phyloP scores from a whole-genome alignment of 2,888 invertebrate species.

The Thalpophila matura region DNA sequence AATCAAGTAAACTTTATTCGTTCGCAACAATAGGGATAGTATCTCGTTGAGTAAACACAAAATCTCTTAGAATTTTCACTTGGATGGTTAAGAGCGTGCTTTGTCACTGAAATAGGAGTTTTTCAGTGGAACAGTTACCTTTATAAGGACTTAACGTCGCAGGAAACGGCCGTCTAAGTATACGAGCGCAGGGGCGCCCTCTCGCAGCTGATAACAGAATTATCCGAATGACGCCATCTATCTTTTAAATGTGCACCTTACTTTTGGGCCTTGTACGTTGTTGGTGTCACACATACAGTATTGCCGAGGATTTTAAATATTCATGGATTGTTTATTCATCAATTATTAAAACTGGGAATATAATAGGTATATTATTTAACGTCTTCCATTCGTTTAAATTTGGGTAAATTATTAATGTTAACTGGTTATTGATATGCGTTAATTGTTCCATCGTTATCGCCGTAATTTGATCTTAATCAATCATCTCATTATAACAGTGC shows the following conservation, averaged over 20 bases:
- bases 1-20: conserved; percentile 69
- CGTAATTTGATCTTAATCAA: conserved; percentile 52
- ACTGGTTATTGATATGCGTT: conserved; percentile 29
- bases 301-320: conserved; percentile 58
- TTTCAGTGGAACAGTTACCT: conserved; percentile 88
- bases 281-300: conserved; percentile 65
- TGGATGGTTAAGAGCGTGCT: conserved; percentile 82
- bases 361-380: conserved; percentile 41
- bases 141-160: conserved; percentile 88
- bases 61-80: conserved; percentile 82
- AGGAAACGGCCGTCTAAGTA: conserved; percentile 88
- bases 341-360: conserved; percentile 52
- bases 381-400: conserved; percentile 41
- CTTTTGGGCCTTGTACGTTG: conserved; percentile 77
- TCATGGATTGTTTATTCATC: conserved; percentile 58
- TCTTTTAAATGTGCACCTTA: conserved; percentile 92
- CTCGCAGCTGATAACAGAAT: conserved; percentile 92
- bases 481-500: conserved; percentile 43
- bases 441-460: conserved; percentile 38
- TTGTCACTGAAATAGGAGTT: conserved; percentile 87
- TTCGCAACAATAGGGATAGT: conserved; percentile 70
- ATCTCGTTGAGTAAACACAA: conserved; percentile 75
- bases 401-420: conserved; percentile 29
- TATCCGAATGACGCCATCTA: conserved; percentile 92
- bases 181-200: conserved; percentile 87